Percentiles rank a stretch among this genome's conserved stretches.
Evolutionary conservation across 92 coral and sea anemone species (phyloP).

Genomic region (Phenganax marumi): DNA sequence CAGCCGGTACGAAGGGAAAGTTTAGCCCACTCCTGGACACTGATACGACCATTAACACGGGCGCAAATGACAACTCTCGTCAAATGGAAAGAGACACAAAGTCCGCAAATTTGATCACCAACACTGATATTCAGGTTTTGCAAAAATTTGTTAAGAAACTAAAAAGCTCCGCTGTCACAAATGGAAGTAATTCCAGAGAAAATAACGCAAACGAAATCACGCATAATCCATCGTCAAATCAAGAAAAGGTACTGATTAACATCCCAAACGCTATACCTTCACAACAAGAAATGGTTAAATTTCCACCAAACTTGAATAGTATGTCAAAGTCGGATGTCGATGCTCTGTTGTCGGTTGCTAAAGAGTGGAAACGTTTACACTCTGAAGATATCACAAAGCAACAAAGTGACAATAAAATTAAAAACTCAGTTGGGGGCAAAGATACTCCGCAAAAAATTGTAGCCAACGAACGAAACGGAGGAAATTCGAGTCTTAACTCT

Average conservation of each 20-base stretch:
- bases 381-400: background rate
- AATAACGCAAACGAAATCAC: background rate
- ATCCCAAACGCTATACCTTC: background rate
- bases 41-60: background rate
- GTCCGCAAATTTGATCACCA: conserved; percentile 30
- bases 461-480: background rate
- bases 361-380: conserved; percentile 34
- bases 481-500: background rate
- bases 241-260: background rate
- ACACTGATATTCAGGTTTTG: conserved; percentile 29
- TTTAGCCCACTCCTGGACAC: conserved; percentile 31
- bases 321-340: conserved; percentile 31
- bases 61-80: background rate
- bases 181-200: background rate
- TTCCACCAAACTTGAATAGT: background rate
- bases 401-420: background rate
- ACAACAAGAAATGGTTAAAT: background rate
- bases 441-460: conserved; percentile 1
- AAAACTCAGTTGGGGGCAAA: background rate
- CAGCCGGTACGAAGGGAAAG: background rate
- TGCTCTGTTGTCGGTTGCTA: conserved; percentile 9
- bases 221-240: background rate
- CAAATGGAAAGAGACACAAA: background rate
- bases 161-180: background rate
- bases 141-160: conserved; percentile 39